Evolutionary conservation across 2,797 vertebrate species (phyloP).

Genomic region (Chrysocyon brachyurus): DNA sequence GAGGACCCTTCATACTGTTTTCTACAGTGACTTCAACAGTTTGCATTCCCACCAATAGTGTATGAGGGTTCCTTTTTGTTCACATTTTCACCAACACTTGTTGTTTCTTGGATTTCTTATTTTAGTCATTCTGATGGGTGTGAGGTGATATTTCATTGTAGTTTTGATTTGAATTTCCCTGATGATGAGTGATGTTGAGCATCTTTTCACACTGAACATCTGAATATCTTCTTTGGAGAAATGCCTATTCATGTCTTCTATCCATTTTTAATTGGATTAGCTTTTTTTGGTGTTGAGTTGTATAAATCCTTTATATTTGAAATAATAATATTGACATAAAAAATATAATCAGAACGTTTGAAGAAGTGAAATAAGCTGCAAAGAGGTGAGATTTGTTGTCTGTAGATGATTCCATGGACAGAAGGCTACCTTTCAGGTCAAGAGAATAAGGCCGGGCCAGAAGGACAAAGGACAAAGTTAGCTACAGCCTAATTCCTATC

Average conservation of each 20-base stretch:
- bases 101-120: neutral
- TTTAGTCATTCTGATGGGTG: neutral
- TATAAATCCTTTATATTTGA: neutral
- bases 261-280: neutral
- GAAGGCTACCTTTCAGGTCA: neutral
- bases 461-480: neutral
- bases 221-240: neutral
- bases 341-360: neutral
- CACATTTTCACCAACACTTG: neutral
- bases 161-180: neutral
- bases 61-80: neutral
- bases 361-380: slow-evolving; percentile 21
- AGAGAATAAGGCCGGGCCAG: neutral
- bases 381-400: neutral
- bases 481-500: neutral
- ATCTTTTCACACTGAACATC: neutral
- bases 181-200: neutral
- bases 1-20: neutral
- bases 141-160: neutral
- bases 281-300: neutral
- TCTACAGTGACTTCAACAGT: neutral
- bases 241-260: neutral
- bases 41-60: neutral
- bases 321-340: neutral
- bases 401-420: neutral